Conservation (phyloP, 2,113 vertebrate genomes). For the Takifugu bimaculatus region DNA sequence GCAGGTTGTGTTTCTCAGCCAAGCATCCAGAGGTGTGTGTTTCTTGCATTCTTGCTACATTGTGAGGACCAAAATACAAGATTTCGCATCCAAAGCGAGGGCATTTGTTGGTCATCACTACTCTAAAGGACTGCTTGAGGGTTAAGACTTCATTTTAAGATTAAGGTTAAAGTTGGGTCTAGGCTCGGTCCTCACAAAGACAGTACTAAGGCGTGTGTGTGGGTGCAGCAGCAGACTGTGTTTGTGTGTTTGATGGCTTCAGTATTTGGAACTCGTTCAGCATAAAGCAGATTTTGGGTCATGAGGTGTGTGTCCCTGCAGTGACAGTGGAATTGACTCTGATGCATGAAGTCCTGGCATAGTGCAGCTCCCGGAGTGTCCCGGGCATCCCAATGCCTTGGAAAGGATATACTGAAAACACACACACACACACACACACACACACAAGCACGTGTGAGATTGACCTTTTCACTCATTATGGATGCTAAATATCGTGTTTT, state of each 20-base stretch:
- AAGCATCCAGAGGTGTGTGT: constrained; percentile 12
- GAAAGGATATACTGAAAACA: too few species aligned
- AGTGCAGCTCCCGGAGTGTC: background rate
- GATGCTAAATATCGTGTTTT: background rate
- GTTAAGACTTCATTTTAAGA: too few species aligned
- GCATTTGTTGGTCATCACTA: too few species aligned
- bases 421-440: too few species aligned
- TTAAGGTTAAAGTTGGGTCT: too few species aligned
- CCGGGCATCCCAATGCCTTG: too few species aligned
- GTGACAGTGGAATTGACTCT: constrained; percentile 57
- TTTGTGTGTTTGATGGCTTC: constrained; percentile 57
- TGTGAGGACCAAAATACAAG: too few species aligned
- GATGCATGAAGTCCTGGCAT: constrained; percentile 44
- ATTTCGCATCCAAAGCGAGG: too few species aligned
- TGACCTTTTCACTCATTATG: background rate
- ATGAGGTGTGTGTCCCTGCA: constrained; percentile 48
- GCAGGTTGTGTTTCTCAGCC: constrained; percentile 41
- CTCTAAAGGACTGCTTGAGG: too few species aligned
- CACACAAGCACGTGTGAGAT: too few species aligned
- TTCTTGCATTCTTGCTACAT: background rate
- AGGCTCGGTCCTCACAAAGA: too few species aligned
- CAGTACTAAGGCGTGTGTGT: too few species aligned
- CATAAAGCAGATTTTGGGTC: constrained; percentile 65
- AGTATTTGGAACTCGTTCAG: constrained; percentile 54
- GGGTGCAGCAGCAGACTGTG: background rate